Percentiles rank a stretch among this genome's conserved stretches.
Conservation (phyloP, 2,113 vertebrate genomes). For the Onychostoma macrolepis region DNA sequence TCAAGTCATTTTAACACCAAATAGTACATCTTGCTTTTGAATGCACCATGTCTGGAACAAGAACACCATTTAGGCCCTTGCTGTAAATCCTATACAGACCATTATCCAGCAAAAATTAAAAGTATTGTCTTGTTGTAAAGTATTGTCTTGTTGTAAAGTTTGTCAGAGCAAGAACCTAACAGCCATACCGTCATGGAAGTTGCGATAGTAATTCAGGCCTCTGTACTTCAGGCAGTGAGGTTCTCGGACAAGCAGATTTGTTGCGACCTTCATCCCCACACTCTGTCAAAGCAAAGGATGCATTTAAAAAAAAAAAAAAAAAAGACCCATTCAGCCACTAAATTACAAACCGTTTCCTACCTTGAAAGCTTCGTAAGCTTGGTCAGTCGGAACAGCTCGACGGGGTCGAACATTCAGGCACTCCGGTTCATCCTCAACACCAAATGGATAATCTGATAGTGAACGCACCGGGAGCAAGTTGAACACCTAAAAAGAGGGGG, state of each 20-base stretch:
- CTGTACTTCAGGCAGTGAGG: conserved; percentile 68
- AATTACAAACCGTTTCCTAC: conserved; percentile 56
- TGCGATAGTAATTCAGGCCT: background rate
- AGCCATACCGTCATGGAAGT: background rate
- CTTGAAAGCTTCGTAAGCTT: conserved; percentile 58
- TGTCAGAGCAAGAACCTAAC: background rate
- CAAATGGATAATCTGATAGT: conserved; percentile 19
- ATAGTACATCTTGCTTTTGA: no score
- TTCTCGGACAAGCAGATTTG: conserved; percentile 59
- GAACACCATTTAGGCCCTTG: no score
- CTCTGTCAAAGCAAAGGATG: conserved; percentile 66
- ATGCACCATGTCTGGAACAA: no score
- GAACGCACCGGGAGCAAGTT: conserved; percentile 58
- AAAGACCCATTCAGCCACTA: no score
- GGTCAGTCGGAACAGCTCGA: conserved; percentile 35
- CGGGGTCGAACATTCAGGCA: conserved; percentile 64
- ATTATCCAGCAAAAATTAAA: no score
- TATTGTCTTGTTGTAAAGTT: no score
- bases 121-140: no score
- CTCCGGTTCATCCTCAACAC: conserved; percentile 36
- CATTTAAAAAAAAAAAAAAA: background rate
- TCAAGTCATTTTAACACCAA: no score
- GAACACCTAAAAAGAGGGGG: conserved; percentile 60
- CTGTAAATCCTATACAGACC: no score
- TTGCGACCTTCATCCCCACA: conserved; percentile 79